A percentile compares a stretch with the other conserved stretches of the same genome.
Evolutionary conservation across 2,888 invertebrate genomes (phyloP).

Genomic region (Chymomyza fuscimana): DNA sequence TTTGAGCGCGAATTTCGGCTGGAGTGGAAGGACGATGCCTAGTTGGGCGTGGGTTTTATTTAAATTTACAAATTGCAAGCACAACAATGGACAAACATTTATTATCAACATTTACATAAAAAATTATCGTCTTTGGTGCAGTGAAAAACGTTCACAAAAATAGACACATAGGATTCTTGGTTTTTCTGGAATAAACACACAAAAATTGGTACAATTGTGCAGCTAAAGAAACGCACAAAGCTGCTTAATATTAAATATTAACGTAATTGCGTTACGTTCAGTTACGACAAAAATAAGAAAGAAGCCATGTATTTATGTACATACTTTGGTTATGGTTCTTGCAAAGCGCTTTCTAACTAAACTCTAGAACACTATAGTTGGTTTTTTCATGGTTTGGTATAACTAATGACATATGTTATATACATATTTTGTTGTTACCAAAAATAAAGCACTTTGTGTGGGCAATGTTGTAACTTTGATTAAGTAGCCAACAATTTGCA

Average conservation of each 20-base stretch:
- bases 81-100: constrained; percentile 54
- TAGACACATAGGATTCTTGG: constrained; percentile 41
- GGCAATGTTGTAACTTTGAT: constrained; percentile 39
- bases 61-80: constrained; percentile 27
- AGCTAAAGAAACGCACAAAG: background rate
- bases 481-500: constrained; percentile 21
- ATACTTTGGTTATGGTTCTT: background rate
- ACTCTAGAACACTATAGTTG: background rate
- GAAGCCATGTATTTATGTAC: constrained; percentile 1
- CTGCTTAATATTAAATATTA: background rate
- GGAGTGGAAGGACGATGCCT: constrained; percentile 68
- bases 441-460: constrained; percentile 65
- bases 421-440: constrained; percentile 36
- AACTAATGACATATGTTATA: constrained; percentile 13
- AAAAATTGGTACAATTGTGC: background rate
- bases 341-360: background rate
- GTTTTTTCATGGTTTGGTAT: background rate
- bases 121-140: constrained; percentile 40
- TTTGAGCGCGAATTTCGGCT: constrained; percentile 74
- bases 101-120: constrained; percentile 33
- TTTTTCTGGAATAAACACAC: constrained; percentile 21
- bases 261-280: background rate
- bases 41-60: constrained; percentile 12
- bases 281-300: background rate
- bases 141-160: constrained; percentile 60